These are phyloP conservation scores for Heliocidaris erythrogramma DNA, from an alignment of 35 echinoderm and acorn worm species.

Conservation along the genomic window DNA sequence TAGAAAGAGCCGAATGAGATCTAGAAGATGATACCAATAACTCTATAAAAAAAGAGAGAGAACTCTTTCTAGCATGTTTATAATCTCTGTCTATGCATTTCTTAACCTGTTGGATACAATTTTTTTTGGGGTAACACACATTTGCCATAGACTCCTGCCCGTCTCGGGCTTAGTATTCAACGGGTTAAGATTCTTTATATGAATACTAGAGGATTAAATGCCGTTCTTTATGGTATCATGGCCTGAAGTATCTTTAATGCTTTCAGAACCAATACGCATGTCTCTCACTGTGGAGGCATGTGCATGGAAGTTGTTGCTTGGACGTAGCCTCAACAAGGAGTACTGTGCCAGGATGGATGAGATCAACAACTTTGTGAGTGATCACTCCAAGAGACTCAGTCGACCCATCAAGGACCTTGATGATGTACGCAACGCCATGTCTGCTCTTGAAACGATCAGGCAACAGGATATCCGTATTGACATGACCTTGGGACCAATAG, in stretches of 20 bases:
- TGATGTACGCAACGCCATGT: conserved; percentile 92
- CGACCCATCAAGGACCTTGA: conserved; percentile 90
- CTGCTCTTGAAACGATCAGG: conserved; percentile 79
- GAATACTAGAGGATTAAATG: too few species aligned
- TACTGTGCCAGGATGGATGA: conserved; percentile 97
- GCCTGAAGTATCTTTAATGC: background rate
- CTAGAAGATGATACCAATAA: too few species aligned
- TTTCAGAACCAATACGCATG: conserved; percentile 84
- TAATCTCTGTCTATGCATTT: too few species aligned
- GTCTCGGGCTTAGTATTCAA: too few species aligned
- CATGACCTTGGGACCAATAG: conserved; percentile 96
- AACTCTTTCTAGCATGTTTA: too few species aligned
- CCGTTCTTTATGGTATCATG: too few species aligned
- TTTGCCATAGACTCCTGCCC: too few species aligned
- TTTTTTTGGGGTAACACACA: too few species aligned
- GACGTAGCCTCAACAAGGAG: conserved; percentile 87
- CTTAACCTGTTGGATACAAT: too few species aligned
- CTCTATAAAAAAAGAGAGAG: too few species aligned
- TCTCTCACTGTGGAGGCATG: conserved; percentile 86
- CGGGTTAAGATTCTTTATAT: too few species aligned
- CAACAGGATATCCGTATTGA: conserved; percentile 95
- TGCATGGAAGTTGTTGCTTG: conserved; percentile 92
- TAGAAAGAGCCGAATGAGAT: too few species aligned
- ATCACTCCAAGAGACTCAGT: conserved; percentile 81
- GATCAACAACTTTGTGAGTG: conserved; percentile 81